Conservation (phyloP, 2,797 vertebrate genomes). For the Argentina silus region DNA sequence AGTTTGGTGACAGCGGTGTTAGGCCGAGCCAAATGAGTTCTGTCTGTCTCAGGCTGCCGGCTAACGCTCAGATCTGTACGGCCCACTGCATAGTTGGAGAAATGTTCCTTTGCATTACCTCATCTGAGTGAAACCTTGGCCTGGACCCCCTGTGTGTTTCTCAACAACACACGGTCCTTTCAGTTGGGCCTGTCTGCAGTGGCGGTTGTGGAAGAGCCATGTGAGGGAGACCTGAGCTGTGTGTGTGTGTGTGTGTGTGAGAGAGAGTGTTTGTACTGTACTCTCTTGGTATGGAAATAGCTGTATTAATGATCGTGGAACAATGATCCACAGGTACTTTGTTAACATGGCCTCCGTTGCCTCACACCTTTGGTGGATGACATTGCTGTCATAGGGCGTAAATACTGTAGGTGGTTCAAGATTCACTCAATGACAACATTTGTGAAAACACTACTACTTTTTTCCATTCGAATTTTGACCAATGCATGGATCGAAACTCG, state of each 20-base stretch:
- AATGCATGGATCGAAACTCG: too few relatives aligned
- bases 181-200: conserved; percentile 1
- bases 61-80: conserved; percentile 30
- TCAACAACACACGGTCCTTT: conserved; percentile 28
- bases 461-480: too few relatives aligned
- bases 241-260: conserved; percentile 13
- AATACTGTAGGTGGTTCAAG: conserved; percentile 8
- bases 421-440: too few relatives aligned
- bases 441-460: too few relatives aligned
- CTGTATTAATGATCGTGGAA: background rate
- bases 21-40: conserved; percentile 36
- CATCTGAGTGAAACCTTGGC: conserved; percentile 47
- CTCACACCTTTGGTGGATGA: conserved; percentile 47
- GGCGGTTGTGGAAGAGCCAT: conserved; percentile 21
- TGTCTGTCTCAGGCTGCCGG: conserved; percentile 41
- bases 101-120: conserved; percentile 51
- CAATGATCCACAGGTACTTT: conserved; percentile 25
- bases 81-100: conserved; percentile 42
- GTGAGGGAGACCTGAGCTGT: conserved; percentile 31
- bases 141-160: conserved; percentile 33
- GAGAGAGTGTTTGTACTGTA: conserved; percentile 17
- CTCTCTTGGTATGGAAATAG: too few relatives aligned
- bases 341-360: conserved; percentile 44
- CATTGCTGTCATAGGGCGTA: conserved; percentile 41
- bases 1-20: conserved; percentile 36